Percentiles rank a stretch among this genome's conserved stretches.
These are phyloP conservation scores for Pristis pectinata DNA, from an alignment of 2,797 vertebrate genomes.

Conservation along the genomic window DNA sequence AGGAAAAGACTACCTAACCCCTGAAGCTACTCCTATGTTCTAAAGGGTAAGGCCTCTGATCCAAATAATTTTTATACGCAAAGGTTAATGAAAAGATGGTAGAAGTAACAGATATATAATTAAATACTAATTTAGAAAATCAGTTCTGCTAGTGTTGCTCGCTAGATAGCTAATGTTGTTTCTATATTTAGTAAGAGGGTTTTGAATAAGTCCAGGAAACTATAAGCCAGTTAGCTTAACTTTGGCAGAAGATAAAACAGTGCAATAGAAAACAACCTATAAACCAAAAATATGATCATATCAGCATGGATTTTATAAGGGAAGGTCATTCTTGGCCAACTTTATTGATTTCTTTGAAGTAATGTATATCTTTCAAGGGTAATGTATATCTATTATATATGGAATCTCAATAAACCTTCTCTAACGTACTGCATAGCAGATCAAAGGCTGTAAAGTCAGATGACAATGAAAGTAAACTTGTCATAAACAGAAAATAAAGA, in stretches of 20 bases:
- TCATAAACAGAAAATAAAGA: background rate
- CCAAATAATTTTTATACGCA: no score
- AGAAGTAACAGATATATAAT: background rate
- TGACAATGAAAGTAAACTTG: background rate
- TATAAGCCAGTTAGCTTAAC: background rate
- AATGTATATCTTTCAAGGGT: background rate
- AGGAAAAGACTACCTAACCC: no score
- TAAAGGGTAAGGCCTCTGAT: background rate
- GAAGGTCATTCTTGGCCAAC: background rate
- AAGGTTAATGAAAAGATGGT: no score
- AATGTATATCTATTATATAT: background rate
- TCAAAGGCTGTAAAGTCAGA: background rate
- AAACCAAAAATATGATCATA: background rate
- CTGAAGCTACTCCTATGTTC: no score
- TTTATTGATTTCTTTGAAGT: background rate
- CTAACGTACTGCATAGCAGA: background rate
- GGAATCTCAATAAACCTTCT: background rate
- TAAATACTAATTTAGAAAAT: background rate
- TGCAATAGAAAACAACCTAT: background rate
- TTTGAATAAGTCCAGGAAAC: background rate
- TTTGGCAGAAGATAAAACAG: background rate
- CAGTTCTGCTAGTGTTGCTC: background rate
- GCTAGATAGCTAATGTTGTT: no score
- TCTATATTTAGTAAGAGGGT: background rate
- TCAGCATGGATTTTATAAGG: background rate